Evolutionary conservation across 1,140 invertebrate species (phyloP).

Genomic region (Ceratina japonica): DNA sequence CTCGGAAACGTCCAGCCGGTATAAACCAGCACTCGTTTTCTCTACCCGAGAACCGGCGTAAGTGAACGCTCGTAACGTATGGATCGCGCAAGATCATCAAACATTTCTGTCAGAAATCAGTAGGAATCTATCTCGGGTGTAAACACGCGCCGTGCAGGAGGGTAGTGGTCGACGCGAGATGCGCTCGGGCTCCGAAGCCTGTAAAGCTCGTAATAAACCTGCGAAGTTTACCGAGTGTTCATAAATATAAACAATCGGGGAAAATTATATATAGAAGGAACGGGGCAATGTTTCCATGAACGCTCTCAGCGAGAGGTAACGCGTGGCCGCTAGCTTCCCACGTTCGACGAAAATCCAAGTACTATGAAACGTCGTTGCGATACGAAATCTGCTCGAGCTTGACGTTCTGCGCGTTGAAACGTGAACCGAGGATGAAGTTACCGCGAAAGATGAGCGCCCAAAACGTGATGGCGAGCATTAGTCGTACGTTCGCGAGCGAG

Average conservation of each 20-base stretch:
- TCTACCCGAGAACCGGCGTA: not conserved
- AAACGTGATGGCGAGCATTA: conserved; percentile 76
- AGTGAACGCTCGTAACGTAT: not conserved
- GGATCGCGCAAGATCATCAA: not conserved
- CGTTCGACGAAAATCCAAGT: no score
- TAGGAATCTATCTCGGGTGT: not conserved
- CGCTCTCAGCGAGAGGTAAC: not conserved
- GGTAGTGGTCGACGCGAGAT: not conserved
- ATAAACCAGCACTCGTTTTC: not conserved
- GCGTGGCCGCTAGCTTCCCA: no score
- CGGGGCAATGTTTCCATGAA: not conserved
- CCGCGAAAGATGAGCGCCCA: conserved; percentile 77
- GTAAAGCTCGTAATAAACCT: conserved; percentile 4
- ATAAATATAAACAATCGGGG: conserved; percentile 3
- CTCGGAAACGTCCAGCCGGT: conserved; percentile 7
- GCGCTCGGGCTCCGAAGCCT: not conserved
- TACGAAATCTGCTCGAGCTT: not conserved
- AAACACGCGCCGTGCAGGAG: not conserved
- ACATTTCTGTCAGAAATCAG: not conserved
- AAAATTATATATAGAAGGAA: conserved; percentile 5
- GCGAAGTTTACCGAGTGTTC: not conserved
- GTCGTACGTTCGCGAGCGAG: conserved; percentile 69
- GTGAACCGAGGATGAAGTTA: conserved; percentile 66
- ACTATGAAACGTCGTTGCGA: no score
- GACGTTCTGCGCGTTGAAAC: not conserved